Conservation (phyloP, 2,113 vertebrate species). For the Gila orcuttii region DNA sequence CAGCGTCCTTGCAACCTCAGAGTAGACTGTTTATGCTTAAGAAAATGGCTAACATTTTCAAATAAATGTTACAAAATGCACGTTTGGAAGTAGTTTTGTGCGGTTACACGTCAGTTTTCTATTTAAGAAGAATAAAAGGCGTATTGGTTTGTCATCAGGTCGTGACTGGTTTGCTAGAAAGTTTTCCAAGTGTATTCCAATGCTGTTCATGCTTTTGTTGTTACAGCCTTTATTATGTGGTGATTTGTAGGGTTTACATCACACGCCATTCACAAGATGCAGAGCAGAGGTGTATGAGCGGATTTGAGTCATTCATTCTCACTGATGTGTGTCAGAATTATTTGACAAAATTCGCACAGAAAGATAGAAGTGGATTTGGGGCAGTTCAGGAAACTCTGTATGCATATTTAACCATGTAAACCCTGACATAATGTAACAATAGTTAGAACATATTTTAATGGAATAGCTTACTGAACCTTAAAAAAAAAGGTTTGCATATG, state of each 20-base stretch:
- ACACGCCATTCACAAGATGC: not conserved
- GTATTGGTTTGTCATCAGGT: not conserved
- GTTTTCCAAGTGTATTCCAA: not conserved
- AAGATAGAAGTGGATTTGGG: not conserved
- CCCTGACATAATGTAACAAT: too few relatives aligned
- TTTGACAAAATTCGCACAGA: not conserved
- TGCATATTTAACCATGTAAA: not conserved
- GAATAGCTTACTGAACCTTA: too few relatives aligned
- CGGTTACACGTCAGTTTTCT: not conserved
- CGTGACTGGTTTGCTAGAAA: not conserved
- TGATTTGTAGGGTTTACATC: not conserved
- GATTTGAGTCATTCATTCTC: not conserved
- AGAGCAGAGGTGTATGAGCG: not conserved
- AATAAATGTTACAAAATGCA: not conserved
- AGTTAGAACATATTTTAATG: too few relatives aligned
- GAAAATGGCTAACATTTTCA: not conserved
- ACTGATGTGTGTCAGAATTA: not conserved
- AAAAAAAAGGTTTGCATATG: too few relatives aligned
- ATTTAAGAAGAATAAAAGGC: not conserved
- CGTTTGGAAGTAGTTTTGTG: not conserved
- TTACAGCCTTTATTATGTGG: not conserved
- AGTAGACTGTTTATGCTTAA: not conserved
- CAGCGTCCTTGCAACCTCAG: not conserved
- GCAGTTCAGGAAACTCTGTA: not conserved
- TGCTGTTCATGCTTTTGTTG: not conserved